Base-by-base conservation (phyloP, 2,113 vertebrate species). In the Fregetta grallaria region DNA sequence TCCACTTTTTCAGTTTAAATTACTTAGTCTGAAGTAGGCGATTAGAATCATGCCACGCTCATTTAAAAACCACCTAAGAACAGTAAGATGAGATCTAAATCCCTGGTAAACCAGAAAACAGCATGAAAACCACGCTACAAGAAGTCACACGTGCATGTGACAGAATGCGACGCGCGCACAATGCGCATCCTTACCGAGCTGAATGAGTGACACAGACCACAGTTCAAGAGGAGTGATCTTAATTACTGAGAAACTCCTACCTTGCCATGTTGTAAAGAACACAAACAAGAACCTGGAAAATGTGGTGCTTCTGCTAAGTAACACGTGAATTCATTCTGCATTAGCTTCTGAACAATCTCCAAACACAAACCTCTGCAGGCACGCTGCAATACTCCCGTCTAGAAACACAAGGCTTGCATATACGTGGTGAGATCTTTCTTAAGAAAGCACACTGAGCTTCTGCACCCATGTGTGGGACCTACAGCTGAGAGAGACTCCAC, bases 131-230 rank as follows among this genome's bases (percentile, higher is more conserved):
- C 63, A 77, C 0, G 1, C 34, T 36, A 23, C 9, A 40, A 21
- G 29, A 27, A 79, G n/a, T 30, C 42, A 58, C 1, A 0, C 1
- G 18, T n/a, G 16, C 21, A 14, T 1, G 26, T 38, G 62, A 67
- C 45, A 65, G 29, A 62, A 26, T 3, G 10, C 2, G 4, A 23
- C 20, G 11, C 0, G 9, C 2, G 3, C 1, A 1, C 14, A 23
- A 40, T 5, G 29, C 9, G 2, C 8, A 1, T 23, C 40, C 45
- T 38, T 7, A 27, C 20, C 4, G 2, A 91, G 53, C 63, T 49
- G 38, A 40, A 63, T 1, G 16, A 42, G 44, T 8, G 53, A 58
- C 59, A 30, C 4, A 0, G 16, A 68, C 12, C 47, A 45, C 38
- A 18, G 36, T 1, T 40, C 44, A 44, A 6, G 36, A 84, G 65